A percentile compares a stretch with the other conserved stretches of the same genome.
Conservation (phyloP, 2,797 vertebrate genomes). For the Nannoperca obscura region DNA sequence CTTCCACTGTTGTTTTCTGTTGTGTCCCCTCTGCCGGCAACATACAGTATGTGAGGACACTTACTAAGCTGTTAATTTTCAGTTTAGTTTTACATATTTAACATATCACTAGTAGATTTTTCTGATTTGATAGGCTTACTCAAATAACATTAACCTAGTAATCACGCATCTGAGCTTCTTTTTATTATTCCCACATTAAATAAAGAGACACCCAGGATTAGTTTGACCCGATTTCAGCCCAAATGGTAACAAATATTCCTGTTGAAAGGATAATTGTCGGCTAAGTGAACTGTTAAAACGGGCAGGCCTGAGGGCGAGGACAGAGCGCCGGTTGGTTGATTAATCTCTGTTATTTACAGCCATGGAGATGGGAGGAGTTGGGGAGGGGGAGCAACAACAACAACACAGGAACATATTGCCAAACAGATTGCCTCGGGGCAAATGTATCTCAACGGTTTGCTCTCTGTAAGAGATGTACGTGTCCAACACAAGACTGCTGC, state of each 20-base stretch:
- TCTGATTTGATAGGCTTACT: constrained; percentile 22
- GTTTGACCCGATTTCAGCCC: constrained; percentile 30
- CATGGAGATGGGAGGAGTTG: not conserved
- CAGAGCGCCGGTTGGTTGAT: constrained; percentile 17
- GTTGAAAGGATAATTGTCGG: constrained; percentile 23
- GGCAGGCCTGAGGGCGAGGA: constrained; percentile 26
- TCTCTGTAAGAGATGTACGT: constrained; percentile 42
- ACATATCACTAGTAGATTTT: constrained; percentile 12
- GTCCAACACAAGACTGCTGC: constrained; percentile 50
- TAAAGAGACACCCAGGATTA: constrained; percentile 39
- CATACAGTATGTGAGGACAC: not conserved
- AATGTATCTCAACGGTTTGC: constrained; percentile 48
- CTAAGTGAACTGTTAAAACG: constrained; percentile 31
- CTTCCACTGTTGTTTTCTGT: not conserved
- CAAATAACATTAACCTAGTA: not conserved
- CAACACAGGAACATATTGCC: constrained; percentile 70
- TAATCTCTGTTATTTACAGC: constrained; percentile 59
- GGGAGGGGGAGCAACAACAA: constrained; percentile 25
- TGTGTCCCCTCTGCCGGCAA: not conserved
- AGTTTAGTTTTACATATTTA: constrained; percentile 19
- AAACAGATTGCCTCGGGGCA: constrained; percentile 67
- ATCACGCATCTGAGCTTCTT: constrained; percentile 19
- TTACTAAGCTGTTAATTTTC: constrained; percentile 7
- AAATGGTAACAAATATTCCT: constrained; percentile 42
- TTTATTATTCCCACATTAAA: constrained; percentile 25